Base-by-base conservation (phyloP, 1,140 invertebrate species). In the Drosophila orosa region DNA sequence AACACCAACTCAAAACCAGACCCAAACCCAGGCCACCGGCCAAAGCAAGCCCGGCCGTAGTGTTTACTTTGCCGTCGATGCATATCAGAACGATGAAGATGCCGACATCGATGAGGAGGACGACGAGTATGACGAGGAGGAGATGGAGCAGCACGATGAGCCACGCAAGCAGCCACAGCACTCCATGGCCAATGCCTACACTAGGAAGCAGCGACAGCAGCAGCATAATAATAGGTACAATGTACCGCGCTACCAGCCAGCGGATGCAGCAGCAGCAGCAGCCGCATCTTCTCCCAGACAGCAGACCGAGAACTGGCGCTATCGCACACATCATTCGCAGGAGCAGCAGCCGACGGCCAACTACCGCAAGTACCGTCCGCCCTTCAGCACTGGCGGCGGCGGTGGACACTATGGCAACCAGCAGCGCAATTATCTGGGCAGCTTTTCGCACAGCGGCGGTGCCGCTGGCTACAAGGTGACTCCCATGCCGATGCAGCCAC, bases 401-500 rank as follows among this genome's bases (percentile, higher is more conserved):
- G 80, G 83, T n/a, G 80, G 80, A 2, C 81, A 90, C 39, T 76
- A 69, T 60, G 87, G 89, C 42, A 90, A 91, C 63, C 89, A 90
- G 60, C 89, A 90, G 57, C 89, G 89, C 56, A 91, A 90, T 57
- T 90, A 91, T 58, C 67, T 90, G 80, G 87, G 87, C 44, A 90
- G 86, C 62, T 90, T 90, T 47, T 87, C 86, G 52, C 80, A 91
- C 59, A 72, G 71, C 59, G 80, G 81, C 68, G 75, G 78, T 40
- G 81, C 69, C 63, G 79, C 69, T 78, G 78, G 79, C 40, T 75
- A 80, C 33, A 81, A 85, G 63, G 66, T 71, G 27, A 55, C 80
- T 57, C 80, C 75, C 27, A 65, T 68, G 60, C 59, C 66, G 25
- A 57, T 69, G 50, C 66, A 67, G n/a, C 35, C 68, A 15, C 44